Base-by-base conservation (phyloP, 2,797 vertebrate species). In the Falco biarmicus region DNA sequence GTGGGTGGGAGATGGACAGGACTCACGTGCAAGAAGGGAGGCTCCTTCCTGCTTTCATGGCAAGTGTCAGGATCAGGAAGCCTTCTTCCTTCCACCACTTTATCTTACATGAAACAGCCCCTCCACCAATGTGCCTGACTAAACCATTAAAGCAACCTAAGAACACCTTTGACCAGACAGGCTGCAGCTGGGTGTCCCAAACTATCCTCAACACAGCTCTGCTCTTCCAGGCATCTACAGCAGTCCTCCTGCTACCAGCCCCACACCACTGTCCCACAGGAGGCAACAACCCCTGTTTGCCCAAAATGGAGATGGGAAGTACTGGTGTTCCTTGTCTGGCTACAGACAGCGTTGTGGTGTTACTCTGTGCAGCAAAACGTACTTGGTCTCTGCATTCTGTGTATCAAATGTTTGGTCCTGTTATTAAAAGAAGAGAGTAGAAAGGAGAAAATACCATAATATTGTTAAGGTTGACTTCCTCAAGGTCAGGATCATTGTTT, bases 391-490 rank as follows among this genome's bases (percentile, higher is more conserved):
- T 79, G 41, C 59, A 18, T 18, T 76, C 43, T 48, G 5, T 34
- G 39, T 59, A 73, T 43, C 50, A 43, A 17, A 24, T 8, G 5
- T 53, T 61, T 5, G 4, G 25, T 37, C 29, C 20, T 50, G 11
- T 53, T 59, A n/a, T 3, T 21, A 12, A 51, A 11, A 78, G 31
- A 57, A 9, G 2, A 79, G n/a, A 57, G 47, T 10, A 59, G 41
- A 53, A 84, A 77, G 56, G 31, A 53, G 45, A 17, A 84, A 57
- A 64, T 95, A 99, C 99, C 98, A 98, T 99, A 93, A 99, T 99
- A 97, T 99, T 99, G 96, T 99, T 99, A 74, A 99, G 99, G 97
- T 99, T 99, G 95, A 99, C 99, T 94, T 99, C 99, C 89, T 99
- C 97, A 34, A 99, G 98, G 63, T 99, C 98, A 3, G 99, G 98